Evolutionary conservation across 2,888 invertebrate species (phyloP).

Genomic region (Stictocephala bisonia): DNA sequence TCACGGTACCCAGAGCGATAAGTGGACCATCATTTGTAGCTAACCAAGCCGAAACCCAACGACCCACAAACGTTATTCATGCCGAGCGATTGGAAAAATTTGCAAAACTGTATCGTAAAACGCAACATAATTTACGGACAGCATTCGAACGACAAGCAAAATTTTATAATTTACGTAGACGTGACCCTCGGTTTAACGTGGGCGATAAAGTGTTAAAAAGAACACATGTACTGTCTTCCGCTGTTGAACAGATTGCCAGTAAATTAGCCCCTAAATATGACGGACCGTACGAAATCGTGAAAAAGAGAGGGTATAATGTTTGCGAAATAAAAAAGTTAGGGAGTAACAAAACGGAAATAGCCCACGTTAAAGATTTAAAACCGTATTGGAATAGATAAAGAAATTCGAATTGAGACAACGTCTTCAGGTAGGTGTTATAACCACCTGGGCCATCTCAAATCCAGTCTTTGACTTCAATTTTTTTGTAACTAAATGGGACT

Average conservation of each 20-base stretch:
- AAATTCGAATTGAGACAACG: no score
- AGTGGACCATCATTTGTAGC: no score
- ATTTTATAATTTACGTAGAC: slow-evolving; percentile 1
- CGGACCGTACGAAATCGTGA: background rate
- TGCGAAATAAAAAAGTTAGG: background rate
- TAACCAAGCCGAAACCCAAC: no score
- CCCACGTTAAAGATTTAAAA: slow-evolving; percentile 5
- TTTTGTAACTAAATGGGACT: background rate
- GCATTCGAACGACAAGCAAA: background rate
- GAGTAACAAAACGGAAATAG: background rate
- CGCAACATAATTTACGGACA: background rate
- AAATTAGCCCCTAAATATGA: background rate
- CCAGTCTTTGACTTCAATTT: no score
- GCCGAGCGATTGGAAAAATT: background rate
- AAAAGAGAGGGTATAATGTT: background rate
- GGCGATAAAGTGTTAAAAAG: background rate
- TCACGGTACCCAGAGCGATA: background rate
- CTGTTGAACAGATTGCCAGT: background rate
- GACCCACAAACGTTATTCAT: background rate
- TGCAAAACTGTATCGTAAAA: background rate
- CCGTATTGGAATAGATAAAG: background rate
- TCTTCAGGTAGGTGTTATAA: no score
- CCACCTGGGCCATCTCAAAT: no score
- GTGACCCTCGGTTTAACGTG: background rate
- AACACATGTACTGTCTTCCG: background rate